Evolutionary conservation across 1,140 invertebrate species (phyloP), one percentile per base, ranked within the genome.

Genomic region (Theocolax elegans): DNA sequence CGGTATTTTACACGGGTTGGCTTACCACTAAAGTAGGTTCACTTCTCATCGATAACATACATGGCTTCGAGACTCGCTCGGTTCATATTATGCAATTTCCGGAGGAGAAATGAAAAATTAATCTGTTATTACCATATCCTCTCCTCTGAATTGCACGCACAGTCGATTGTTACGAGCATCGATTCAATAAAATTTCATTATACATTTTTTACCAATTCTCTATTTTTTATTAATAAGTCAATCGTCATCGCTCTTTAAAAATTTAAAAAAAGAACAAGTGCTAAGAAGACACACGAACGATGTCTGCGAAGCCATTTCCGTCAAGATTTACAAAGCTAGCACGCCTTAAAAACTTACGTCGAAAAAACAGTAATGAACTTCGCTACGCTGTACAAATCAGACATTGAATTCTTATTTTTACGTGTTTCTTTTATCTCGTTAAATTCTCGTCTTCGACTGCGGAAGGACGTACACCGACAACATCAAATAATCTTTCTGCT

Each of bases 1-100:
- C 75, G 67, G 70, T 77, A 77, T 73, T 74, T 75, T 77, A 77
- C 76, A 77, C 59, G 71, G 49, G 40, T 15, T 63, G 19, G 27
- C 49, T 62, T 69, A 62, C 38, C 21, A 42, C 46, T 70, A 70
- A 53, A 70, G 58, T 64, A 70, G 44, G 51, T 64, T 72, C 58
- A 58, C 54, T 58, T 48, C 15, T 15, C 54, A 67, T 63, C 49
- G 67, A 67, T 58, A 73, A 64, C 44, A 35, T 31, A 35, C 53
- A 35, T 68, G 46, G 54, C 48, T 73, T 48, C 27, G 51, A 60
- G 44, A 65, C 54, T 51, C n/a, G 53, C 46, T 72, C 53, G 19
- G 19, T 54, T 56, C 42, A 19, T 53, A 15, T 69, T 64, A 4
- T 21, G 3, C 27, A 48, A 21, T 25, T 21, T 56, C 25, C 38